These are phyloP conservation scores for Lampris megalopsis DNA, from an alignment of 2,113 vertebrate species.

Conservation along the genomic window DNA sequence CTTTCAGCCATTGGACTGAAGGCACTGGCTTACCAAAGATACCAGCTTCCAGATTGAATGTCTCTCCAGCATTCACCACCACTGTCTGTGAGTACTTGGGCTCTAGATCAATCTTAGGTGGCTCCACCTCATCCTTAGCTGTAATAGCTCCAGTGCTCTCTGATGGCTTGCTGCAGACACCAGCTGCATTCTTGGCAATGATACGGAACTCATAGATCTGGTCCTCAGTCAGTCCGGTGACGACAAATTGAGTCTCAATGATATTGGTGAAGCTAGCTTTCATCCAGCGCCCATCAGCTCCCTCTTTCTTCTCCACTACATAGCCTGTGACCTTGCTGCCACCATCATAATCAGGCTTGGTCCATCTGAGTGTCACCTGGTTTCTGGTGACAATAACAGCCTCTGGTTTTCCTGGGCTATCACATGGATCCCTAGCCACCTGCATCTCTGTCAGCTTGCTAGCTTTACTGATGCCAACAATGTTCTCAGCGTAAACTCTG, in stretches of 20 bases:
- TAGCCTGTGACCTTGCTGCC: constrained; percentile 96
- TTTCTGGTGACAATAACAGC: constrained; percentile 95
- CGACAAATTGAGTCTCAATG: constrained; percentile 91
- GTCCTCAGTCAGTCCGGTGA: constrained; percentile 91
- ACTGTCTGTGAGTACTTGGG: constrained; percentile 94
- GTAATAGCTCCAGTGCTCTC: constrained; percentile 94
- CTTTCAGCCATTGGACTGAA: constrained; percentile 92
- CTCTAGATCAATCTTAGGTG: constrained; percentile 91
- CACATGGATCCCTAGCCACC: constrained; percentile 96
- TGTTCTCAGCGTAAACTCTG: constrained; percentile 95
- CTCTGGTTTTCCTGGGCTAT: constrained; percentile 92
- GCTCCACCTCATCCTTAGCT: constrained; percentile 97
- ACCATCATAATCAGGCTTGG: constrained; percentile 94
- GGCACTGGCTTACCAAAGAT: constrained; percentile 95
- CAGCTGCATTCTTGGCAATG: constrained; percentile 95
- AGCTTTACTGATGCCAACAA: constrained; percentile 91
- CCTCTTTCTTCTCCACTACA: constrained; percentile 92
- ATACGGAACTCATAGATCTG: constrained; percentile 95
- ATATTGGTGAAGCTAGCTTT: constrained; percentile 98
- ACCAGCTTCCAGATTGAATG: constrained; percentile 94
- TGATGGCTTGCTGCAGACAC: constrained; percentile 91
- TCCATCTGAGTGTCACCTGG: constrained; percentile 92
- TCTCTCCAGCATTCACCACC: constrained; percentile 91
- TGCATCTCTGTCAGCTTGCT: constrained; percentile 93
- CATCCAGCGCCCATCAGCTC: constrained; percentile 97